These are phyloP conservation scores for Trogon melanurus DNA, from an alignment of 2,113 vertebrate species.

Conservation along the genomic window DNA sequence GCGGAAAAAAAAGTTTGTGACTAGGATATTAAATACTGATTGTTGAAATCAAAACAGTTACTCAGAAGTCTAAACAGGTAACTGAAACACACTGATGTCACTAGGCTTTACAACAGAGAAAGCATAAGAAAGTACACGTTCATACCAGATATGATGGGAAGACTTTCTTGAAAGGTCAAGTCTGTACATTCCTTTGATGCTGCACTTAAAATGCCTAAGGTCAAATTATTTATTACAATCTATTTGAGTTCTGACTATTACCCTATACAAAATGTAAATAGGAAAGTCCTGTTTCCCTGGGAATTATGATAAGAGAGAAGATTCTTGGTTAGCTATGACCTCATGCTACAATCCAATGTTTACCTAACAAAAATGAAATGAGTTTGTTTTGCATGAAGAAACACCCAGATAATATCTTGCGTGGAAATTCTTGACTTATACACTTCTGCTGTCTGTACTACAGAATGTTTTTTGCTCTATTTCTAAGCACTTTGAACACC, in stretches of 20 bases:
- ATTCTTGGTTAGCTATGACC: conserved; percentile 6
- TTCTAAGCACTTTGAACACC: neutral
- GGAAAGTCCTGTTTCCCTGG: conserved; percentile 20
- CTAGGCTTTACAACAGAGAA: neutral
- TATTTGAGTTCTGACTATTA: neutral
- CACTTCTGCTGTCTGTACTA: neutral
- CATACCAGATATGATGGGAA: neutral
- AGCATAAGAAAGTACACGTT: accelerated
- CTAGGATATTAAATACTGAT: neutral
- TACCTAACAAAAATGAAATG: neutral
- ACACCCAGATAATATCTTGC: neutral
- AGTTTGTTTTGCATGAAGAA: neutral
- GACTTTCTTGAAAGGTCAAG: neutral
- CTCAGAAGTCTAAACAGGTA: neutral
- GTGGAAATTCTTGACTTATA: conserved; percentile 6
- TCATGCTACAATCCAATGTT: neutral
- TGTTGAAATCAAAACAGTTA: neutral
- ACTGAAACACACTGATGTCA: neutral
- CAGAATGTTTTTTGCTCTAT: neutral
- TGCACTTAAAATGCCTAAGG: neutral
- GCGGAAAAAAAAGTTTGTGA: neutral
- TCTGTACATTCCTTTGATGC: neutral
- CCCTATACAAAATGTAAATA: conserved; percentile 6
- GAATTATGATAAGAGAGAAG: neutral
- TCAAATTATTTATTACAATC: neutral